Evolutionary conservation across 2,888 invertebrate species (phyloP).

Genomic region (Hypercompe scribonia): DNA sequence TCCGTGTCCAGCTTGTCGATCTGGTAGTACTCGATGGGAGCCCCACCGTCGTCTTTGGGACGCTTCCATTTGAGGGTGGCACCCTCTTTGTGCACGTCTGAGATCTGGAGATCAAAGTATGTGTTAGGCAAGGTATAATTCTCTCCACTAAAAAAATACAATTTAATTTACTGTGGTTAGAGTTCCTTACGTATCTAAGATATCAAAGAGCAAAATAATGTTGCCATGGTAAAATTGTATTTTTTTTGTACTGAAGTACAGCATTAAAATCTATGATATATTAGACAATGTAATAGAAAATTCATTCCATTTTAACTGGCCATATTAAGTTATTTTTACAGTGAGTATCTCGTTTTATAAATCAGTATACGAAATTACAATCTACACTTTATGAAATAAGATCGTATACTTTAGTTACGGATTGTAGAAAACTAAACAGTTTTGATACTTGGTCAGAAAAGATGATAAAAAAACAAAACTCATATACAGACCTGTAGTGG

Average conservation of each 20-base stretch:
- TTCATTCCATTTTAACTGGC: too few relatives aligned
- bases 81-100: constrained; percentile 96
- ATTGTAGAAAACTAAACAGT: neutral
- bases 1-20: constrained; percentile 97
- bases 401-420: too few relatives aligned
- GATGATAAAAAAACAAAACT: neutral
- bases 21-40: constrained; percentile 97
- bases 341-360: neutral
- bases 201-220: too few relatives aligned
- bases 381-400: neutral
- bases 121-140: neutral
- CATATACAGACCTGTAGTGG: constrained; percentile 90
- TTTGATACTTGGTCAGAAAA: neutral
- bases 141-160: too few relatives aligned
- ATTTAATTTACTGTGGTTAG: neutral
- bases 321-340: neutral
- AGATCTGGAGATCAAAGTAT: constrained; percentile 68
- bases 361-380: neutral
- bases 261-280: too few relatives aligned
- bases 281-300: too few relatives aligned
- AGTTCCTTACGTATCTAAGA: neutral
- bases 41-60: constrained; percentile 97
- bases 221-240: too few relatives aligned
- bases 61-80: constrained; percentile 98
- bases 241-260: neutral